Evolutionary conservation across 2,888 invertebrate species (phyloP).

Genomic region (Agrenia bidenticulata): DNA sequence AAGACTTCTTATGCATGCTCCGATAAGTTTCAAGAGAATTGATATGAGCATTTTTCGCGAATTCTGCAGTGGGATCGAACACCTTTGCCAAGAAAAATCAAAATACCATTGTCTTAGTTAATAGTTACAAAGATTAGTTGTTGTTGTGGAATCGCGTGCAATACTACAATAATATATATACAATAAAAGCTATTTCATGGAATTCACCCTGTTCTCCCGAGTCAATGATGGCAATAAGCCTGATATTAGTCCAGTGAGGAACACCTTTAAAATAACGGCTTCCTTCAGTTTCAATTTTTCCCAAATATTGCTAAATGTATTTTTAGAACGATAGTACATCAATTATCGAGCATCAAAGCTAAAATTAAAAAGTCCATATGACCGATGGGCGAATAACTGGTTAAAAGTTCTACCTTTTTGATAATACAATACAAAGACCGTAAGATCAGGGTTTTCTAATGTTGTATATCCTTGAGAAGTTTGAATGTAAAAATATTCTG

Average conservation of each 20-base stretch:
- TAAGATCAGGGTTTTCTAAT: too few species aligned
- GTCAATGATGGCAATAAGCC: slow-evolving; percentile 24
- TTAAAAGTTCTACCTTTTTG: too few species aligned
- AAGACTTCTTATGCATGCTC: slow-evolving; percentile 78
- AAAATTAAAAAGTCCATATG: too few species aligned
- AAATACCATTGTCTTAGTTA: not conserved
- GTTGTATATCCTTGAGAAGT: too few species aligned
- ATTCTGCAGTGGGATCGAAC: slow-evolving; percentile 40
- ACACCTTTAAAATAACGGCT: slow-evolving; percentile 21
- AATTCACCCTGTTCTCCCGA: slow-evolving; percentile 24
- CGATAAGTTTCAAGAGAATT: slow-evolving; percentile 74
- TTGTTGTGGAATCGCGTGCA: not conserved
- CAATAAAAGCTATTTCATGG: not conserved
- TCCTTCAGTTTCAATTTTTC: not conserved
- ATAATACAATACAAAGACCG: too few species aligned
- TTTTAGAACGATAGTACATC: too few species aligned
- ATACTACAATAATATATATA: not conserved
- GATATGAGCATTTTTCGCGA: slow-evolving; percentile 60
- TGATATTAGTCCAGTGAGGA: slow-evolving; percentile 26
- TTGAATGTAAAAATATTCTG: too few species aligned
- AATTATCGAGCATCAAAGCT: too few species aligned
- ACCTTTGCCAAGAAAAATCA: slow-evolving; percentile 28
- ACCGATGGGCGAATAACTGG: too few species aligned
- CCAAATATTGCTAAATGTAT: not conserved
- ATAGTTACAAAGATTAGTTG: too few species aligned